Evolutionary conservation across 1,140 invertebrate genomes (phyloP).

Genomic region (Gonatopus flavifemur): DNA sequence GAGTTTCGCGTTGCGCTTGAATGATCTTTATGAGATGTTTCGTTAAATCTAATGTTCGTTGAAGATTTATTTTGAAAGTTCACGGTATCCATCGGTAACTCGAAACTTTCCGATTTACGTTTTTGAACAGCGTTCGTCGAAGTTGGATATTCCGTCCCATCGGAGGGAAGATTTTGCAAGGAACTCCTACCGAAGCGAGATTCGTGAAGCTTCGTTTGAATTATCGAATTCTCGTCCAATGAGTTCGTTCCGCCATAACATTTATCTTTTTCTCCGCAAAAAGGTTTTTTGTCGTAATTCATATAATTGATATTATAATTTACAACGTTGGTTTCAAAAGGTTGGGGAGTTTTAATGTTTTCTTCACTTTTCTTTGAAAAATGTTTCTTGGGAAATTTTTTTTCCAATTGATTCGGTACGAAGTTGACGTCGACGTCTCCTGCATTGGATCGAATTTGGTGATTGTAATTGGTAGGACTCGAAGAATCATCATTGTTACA

Average conservation of each 20-base stretch:
- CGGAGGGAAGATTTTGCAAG: conserved; percentile 26
- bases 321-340: conserved; percentile 12
- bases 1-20: too few relatives aligned
- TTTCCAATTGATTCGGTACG: conserved; percentile 35
- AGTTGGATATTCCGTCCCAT: too few relatives aligned
- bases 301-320: conserved; percentile 37
- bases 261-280: conserved; percentile 23
- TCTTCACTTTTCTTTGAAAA: conserved; percentile 22
- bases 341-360: conserved; percentile 25
- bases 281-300: conserved; percentile 23
- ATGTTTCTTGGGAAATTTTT: conserved; percentile 23
- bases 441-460: conserved; percentile 3
- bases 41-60: too few relatives aligned
- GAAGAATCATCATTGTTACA: conserved; percentile 18
- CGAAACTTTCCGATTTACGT: too few relatives aligned
- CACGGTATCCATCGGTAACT: too few relatives aligned
- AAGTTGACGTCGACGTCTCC: conserved; percentile 34
- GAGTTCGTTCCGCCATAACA: conserved; percentile 36
- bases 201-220: too few relatives aligned
- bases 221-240: conserved; percentile 35
- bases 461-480: too few relatives aligned
- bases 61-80: too few relatives aligned
- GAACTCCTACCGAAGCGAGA: conserved; percentile 30
- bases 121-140: too few relatives aligned
- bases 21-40: too few relatives aligned